phyloP scores from a whole-genome alignment of 1,140 invertebrate species.

The Heliothis subflexa region DNA sequence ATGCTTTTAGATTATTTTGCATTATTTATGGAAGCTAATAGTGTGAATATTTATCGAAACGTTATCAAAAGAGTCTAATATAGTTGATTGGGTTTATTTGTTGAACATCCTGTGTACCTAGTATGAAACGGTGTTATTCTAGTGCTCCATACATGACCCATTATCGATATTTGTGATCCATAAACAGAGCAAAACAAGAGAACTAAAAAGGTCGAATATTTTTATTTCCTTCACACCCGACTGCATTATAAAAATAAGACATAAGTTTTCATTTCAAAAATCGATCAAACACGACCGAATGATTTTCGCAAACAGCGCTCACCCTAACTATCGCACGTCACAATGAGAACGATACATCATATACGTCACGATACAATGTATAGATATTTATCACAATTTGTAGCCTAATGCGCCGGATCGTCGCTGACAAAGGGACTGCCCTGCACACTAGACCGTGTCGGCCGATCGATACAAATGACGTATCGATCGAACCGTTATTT shows the following conservation, averaged over 20 bases:
- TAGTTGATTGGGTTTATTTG: too few species aligned
- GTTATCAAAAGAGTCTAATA: too few species aligned
- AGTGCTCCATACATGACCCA: too few species aligned
- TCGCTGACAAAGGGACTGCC: constrained; percentile 45
- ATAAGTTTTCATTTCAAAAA: constrained; percentile 37
- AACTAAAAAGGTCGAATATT: background rate
- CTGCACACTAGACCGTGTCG: constrained; percentile 35
- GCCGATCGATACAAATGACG: constrained; percentile 37
- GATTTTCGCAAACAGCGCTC: constrained; percentile 41
- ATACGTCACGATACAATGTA: constrained; percentile 42
- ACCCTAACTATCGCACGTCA: constrained; percentile 37
- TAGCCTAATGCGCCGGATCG: constrained; percentile 50
- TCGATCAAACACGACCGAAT: constrained; percentile 37
- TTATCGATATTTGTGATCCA: too few species aligned
- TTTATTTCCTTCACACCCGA: constrained; percentile 22
- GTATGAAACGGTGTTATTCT: too few species aligned
- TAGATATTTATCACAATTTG: constrained; percentile 59
- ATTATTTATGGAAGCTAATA: constrained; percentile 6
- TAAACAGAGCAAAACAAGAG: too few species aligned
- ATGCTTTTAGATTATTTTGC: constrained; percentile 33
- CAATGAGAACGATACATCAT: constrained; percentile 46
- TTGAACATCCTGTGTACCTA: too few species aligned
- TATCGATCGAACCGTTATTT: constrained; percentile 42
- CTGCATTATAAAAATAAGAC: constrained; percentile 9
- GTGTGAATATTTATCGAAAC: too few species aligned